A percentile compares a stretch with the other conserved stretches of the same genome.
phyloP scores from a whole-genome alignment of 2,888 invertebrate species.

The Lymantria dispar region DNA sequence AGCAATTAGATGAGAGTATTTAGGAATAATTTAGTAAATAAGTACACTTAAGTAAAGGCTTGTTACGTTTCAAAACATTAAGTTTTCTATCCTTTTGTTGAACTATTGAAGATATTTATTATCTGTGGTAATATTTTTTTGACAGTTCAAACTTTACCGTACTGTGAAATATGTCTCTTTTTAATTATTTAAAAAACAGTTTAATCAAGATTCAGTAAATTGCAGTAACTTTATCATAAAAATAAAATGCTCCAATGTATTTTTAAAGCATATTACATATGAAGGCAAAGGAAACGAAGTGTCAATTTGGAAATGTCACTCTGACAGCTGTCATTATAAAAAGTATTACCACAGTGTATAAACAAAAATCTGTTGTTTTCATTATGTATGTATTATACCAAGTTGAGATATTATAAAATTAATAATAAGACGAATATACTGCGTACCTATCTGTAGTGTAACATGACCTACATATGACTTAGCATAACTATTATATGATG shows the following conservation, averaged over 20 bases:
- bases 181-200: no score
- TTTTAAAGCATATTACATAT: no score
- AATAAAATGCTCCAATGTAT: no score
- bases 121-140: constrained; percentile 25
- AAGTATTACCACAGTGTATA: constrained; percentile 6
- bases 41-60: constrained; percentile 28
- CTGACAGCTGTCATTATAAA: neutral
- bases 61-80: constrained; percentile 33
- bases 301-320: neutral
- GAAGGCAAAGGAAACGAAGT: no score
- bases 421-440: constrained; percentile 50
- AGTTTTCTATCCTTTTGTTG: constrained; percentile 38
- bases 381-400: constrained; percentile 13
- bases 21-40: constrained; percentile 27
- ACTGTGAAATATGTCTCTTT: no score
- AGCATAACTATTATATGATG: constrained; percentile 58
- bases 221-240: no score
- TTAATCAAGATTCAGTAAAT: no score
- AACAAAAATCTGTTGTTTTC: constrained; percentile 7
- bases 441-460: constrained; percentile 63
- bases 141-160: no score
- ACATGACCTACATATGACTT: constrained; percentile 53
- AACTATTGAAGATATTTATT: constrained; percentile 35
- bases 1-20: constrained; percentile 24
- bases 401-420: constrained; percentile 39